phyloP scores from a whole-genome alignment of 2,797 vertebrate genomes.

The Ctenochaetus hawaiiensis region DNA sequence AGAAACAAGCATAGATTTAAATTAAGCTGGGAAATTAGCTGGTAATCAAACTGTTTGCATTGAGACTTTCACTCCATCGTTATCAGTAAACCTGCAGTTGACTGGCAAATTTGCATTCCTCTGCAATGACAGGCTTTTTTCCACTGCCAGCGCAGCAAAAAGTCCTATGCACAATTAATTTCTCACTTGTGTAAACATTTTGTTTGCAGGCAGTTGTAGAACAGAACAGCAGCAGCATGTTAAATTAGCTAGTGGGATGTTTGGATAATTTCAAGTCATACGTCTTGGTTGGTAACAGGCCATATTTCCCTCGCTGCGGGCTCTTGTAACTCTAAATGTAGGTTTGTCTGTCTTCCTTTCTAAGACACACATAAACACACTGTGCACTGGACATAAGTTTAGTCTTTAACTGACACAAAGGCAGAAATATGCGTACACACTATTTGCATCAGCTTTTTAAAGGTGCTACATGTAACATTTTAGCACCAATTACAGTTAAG shows the following conservation, averaged over 20 bases:
- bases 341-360: conserved; percentile 10
- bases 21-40: conserved; percentile 12
- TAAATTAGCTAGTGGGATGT: conserved; percentile 35
- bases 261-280: conserved; percentile 32
- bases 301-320: conserved; percentile 30
- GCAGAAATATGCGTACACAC: conserved; percentile 1
- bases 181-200: conserved; percentile 49
- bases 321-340: conserved; percentile 24
- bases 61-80: conserved; percentile 5
- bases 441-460: background rate
- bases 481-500: too few relatives aligned
- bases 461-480: too few relatives aligned
- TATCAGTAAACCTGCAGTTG: conserved; percentile 14
- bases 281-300: conserved; percentile 20
- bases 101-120: conserved; percentile 1
- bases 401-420: background rate
- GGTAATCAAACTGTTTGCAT: conserved; percentile 16
- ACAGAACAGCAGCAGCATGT: conserved; percentile 15
- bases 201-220: background rate
- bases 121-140: conserved; percentile 15
- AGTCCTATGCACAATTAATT: conserved; percentile 30
- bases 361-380: background rate
- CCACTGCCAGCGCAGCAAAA: conserved; percentile 23
- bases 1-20: conserved; percentile 6
- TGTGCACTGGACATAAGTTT: background rate